phyloP scores from a whole-genome alignment of 1,140 invertebrate genomes.

The Drosophila pseudoananassae region DNA sequence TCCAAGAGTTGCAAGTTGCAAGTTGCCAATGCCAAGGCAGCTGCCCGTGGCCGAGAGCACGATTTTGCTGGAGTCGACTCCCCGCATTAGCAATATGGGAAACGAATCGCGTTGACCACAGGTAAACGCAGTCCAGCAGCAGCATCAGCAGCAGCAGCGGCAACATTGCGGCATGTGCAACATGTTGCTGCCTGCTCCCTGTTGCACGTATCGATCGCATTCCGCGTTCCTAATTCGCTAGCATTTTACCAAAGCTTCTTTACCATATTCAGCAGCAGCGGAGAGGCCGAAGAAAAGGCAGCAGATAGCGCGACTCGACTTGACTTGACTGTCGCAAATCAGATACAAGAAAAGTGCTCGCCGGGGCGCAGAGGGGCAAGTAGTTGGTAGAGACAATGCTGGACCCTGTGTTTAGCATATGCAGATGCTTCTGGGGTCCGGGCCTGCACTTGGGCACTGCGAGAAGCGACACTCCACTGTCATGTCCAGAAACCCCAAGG shows the following conservation, averaged over 20 bases:
- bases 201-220: constrained; percentile 80
- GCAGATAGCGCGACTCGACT: constrained; percentile 49
- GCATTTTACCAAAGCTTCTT: constrained; percentile 71
- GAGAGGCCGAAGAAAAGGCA: constrained; percentile 8
- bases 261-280: constrained; percentile 74
- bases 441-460: constrained; percentile 19
- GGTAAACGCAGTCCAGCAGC: constrained; percentile 28
- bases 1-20: constrained; percentile 14
- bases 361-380: not conserved
- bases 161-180: constrained; percentile 77
- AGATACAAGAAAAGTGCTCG: constrained; percentile 59
- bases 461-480: not conserved
- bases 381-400: constrained; percentile 28
- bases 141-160: constrained; percentile 37
- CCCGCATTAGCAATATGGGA: constrained; percentile 80
- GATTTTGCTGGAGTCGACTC: constrained; percentile 45
- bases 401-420: constrained; percentile 69
- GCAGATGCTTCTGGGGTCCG: constrained; percentile 57
- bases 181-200: constrained; percentile 66
- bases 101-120: constrained; percentile 77
- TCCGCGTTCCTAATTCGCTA: constrained; percentile 81
- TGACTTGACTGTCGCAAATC: constrained; percentile 78
- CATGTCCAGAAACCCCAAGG: not conserved
- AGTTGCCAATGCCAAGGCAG: constrained; percentile 12
- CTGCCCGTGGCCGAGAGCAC: constrained; percentile 53